These are phyloP conservation scores for Operophtera brumata DNA, from an alignment of 2,888 invertebrate genomes.

Conservation along the genomic window DNA sequence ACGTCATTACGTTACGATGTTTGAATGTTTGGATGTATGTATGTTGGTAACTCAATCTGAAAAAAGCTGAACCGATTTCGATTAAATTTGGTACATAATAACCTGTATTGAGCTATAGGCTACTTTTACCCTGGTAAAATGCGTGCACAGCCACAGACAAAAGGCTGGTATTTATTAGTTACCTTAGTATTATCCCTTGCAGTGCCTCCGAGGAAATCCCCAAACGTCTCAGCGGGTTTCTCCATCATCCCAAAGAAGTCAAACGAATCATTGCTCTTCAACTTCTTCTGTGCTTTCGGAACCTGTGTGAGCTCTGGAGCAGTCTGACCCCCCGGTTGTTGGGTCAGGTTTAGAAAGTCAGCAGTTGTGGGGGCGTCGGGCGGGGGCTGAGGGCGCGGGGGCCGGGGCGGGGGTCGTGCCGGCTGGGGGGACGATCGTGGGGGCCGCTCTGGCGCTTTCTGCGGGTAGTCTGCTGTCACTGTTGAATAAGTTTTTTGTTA, in stretches of 20 bases:
- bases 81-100: too few species aligned
- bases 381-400: slow-evolving; percentile 46
- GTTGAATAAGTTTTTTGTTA: slow-evolving; percentile 23
- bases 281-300: slow-evolving; percentile 44
- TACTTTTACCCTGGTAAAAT: too few species aligned
- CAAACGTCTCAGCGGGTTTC: slow-evolving; percentile 78
- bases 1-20: too few species aligned
- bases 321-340: slow-evolving; percentile 19
- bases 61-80: too few species aligned
- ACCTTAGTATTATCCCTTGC: slow-evolving; percentile 49
- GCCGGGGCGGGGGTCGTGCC: slow-evolving; percentile 51
- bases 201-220: slow-evolving; percentile 69
- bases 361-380: slow-evolving; percentile 45
- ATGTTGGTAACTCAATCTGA: too few species aligned
- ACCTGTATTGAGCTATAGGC: too few species aligned
- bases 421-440: slow-evolving; percentile 43
- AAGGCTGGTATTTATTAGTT: not conserved
- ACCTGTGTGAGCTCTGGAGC: slow-evolving; percentile 18
- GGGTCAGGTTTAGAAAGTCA: slow-evolving; percentile 62
- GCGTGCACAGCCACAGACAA: too few species aligned
- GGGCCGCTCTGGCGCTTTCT: slow-evolving; percentile 45
- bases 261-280: slow-evolving; percentile 75
- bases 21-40: too few species aligned
- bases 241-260: slow-evolving; percentile 81
- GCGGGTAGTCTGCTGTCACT: slow-evolving; percentile 67